Percentiles rank a stretch among this genome's conserved stretches.
Conservation (phyloP, 2,113 vertebrate species). For the Geothlypis trichas region DNA sequence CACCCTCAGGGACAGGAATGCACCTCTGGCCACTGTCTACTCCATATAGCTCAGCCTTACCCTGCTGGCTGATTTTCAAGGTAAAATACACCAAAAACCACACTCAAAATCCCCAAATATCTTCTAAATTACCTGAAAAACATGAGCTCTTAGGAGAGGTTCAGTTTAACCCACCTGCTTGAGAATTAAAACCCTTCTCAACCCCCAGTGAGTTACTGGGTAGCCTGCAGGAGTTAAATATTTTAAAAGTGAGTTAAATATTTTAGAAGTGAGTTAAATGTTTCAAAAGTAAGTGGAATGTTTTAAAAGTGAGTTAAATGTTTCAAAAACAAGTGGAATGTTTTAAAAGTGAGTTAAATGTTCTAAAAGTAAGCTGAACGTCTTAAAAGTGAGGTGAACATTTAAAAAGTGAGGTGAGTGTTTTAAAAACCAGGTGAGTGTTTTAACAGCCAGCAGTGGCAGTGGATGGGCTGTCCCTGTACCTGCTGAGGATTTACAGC, state of each 20-base stretch:
- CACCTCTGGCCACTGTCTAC: fast-evolving
- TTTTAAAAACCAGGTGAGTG: too few relatives aligned
- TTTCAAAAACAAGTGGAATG: not conserved
- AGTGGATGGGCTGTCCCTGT: not conserved
- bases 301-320: not conserved
- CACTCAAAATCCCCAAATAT: not conserved
- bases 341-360: not conserved
- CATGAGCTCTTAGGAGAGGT: fast-evolving
- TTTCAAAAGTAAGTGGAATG: not conserved
- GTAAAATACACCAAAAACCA: not conserved
- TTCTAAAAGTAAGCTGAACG: not conserved
- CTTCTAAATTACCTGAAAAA: not conserved
- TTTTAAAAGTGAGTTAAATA: not conserved
- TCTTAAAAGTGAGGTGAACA: too few relatives aligned
- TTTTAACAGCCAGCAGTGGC: not conserved
- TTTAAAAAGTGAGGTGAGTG: too few relatives aligned
- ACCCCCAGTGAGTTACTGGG: not conserved
- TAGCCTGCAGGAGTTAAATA: not conserved
- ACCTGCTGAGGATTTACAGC: not conserved
- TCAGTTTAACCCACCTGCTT: not conserved
- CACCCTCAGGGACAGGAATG: not conserved
- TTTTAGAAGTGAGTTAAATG: not conserved
- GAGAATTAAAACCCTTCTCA: not conserved
- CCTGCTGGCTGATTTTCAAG: not conserved
- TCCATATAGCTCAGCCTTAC: fast-evolving